Evolutionary conservation across 2,113 vertebrate species (phyloP), one percentile per base, ranked within the genome.

Genomic region (Cyanoderma ruficeps): DNA sequence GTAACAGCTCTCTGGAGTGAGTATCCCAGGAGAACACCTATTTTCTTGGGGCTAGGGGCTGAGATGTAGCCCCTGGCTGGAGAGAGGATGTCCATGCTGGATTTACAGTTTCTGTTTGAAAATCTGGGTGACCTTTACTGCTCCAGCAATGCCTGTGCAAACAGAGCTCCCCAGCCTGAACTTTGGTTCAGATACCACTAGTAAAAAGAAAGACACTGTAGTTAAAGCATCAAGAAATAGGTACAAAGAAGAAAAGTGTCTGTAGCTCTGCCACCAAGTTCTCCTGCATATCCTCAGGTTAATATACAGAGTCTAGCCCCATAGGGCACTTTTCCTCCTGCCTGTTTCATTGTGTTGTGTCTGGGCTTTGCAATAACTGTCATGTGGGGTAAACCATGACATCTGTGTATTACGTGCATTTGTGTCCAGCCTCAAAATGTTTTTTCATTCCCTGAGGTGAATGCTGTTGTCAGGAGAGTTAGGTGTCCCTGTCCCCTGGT

Each of bases 381-480:
- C 23, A 9, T 4, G 20, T 41, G 39, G 52, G n/a, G 41, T 55
- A 67, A 88, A 77, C 60, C 0, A 3, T 64, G 76, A 56, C 56
- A 81, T 87, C 76, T 87, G 44, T 72, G 74, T 42, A 27, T 79
- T 79, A 60, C 0, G 0, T 89, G 70, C 56, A 31, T 82, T 87
- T 89, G 44, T 52, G 80, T 89, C 72, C 83, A 84, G 65, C 83
- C 83, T 95, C 4, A 0, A 89, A 92, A 93, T 0, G 0, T 89
- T 90, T 84, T 95, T 93, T 94, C 46, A 11, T 93, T 93, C 93
- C 95, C 94, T 87, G 88, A 89, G 90, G 93, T 89, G 37, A 87
- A 47, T 82, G 61, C 61, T 96, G 60, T 93, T 96, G 86, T 90
- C 96, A 84, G 80, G 46, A 5, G 0, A 81, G 83, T 84, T 53